These are phyloP conservation scores for Subanguina moxae DNA, from an alignment of 1,140 invertebrate genomes.

Conservation along the genomic window DNA sequence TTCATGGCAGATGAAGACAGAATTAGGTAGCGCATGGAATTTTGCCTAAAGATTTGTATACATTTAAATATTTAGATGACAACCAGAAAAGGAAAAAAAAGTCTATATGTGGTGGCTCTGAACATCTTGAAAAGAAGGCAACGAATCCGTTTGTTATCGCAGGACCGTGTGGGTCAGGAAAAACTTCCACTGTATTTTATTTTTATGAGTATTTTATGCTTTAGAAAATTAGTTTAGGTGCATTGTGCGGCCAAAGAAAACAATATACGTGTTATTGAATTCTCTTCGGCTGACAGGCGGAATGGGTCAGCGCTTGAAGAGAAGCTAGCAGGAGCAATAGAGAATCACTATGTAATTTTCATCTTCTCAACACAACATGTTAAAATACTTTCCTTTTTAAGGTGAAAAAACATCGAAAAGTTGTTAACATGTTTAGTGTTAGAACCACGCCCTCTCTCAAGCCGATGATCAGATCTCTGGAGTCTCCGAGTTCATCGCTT, in stretches of 20 bases:
- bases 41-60: no score
- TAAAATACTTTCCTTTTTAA: background rate
- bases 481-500: background rate
- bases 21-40: no score
- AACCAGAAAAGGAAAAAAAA: background rate
- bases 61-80: background rate
- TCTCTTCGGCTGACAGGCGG: constrained; percentile 3
- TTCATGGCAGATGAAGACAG: no score
- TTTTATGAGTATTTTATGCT: background rate
- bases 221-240: constrained; percentile 4
- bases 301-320: constrained; percentile 7
- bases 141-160: constrained; percentile 10
- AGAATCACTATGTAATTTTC: background rate
- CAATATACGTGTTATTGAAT: background rate
- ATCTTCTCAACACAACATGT: background rate
- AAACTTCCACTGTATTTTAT: constrained; percentile 11
- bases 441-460: background rate
- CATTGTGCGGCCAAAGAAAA: constrained; percentile 5
- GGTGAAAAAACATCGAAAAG: background rate
- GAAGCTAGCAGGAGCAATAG: background rate
- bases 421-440: background rate
- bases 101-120: background rate
- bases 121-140: background rate
- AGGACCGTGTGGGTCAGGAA: background rate
- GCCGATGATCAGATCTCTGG: background rate